A percentile compares a stretch with the other conserved stretches of the same genome.
phyloP scores from a whole-genome alignment of 30 jellyfish, hydroid and myxozoan genomes.

The Turritopsis dohrnii region DNA sequence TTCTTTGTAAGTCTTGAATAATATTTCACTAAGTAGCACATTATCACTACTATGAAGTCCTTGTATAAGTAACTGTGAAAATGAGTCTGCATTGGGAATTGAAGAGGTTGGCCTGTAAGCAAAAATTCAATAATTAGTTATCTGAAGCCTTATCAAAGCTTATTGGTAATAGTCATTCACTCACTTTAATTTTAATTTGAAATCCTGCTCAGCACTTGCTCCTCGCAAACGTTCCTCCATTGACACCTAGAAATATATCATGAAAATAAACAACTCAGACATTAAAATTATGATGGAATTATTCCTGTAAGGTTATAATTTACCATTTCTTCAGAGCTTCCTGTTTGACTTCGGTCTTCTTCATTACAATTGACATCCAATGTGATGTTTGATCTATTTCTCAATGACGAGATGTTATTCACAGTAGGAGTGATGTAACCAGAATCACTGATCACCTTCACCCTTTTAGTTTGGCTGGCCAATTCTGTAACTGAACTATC shows the following conservation, averaged over 20 bases:
- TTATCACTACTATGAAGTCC: slow-evolving; percentile 73
- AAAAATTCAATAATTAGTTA: not conserved
- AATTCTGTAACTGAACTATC: not conserved
- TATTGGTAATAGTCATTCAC: not conserved
- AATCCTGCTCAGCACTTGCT: not conserved
- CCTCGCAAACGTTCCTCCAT: slow-evolving; percentile 19
- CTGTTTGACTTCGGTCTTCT: slow-evolving; percentile 16
- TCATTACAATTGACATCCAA: slow-evolving; percentile 26
- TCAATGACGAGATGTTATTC: not conserved
- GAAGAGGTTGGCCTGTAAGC: slow-evolving; percentile 12
- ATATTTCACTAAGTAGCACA: slow-evolving; percentile 38
- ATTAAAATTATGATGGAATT: not conserved
- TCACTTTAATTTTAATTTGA: not conserved
- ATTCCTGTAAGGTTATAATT: not conserved
- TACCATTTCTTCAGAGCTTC: slow-evolving; percentile 15
- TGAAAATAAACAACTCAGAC: not conserved
- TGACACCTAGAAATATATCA: not conserved
- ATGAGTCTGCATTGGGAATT: slow-evolving; percentile 57
- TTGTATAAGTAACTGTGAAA: slow-evolving; percentile 63
- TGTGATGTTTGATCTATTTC: not conserved
- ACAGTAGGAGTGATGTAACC: not conserved
- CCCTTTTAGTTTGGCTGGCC: not conserved
- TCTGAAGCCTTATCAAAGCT: not conserved
- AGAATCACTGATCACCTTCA: not conserved
- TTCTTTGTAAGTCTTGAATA: slow-evolving; percentile 45